phyloP scores from a whole-genome alignment of 2,113 vertebrate species.

The Phocoena phocoena region DNA sequence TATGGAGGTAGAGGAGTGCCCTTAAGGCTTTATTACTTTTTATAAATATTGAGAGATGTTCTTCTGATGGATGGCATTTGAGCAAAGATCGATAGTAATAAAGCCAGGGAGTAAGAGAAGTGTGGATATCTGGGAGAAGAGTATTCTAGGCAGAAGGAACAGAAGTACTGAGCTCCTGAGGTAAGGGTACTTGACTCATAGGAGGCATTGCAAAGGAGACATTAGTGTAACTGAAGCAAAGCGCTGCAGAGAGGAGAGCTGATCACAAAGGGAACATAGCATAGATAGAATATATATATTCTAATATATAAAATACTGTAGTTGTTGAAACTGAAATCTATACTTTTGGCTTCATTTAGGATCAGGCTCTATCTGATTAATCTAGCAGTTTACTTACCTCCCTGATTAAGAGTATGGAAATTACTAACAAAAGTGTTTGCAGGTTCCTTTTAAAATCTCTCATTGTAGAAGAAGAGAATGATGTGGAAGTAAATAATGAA shows the following conservation, averaged over 20 bases:
- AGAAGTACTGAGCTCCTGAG: neutral
- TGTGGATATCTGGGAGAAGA: neutral
- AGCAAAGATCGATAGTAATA: neutral
- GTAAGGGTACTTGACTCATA: neutral
- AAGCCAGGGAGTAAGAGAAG: neutral
- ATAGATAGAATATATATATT: neutral
- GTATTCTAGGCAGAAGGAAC: neutral
- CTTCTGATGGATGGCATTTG: neutral
- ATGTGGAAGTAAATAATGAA: neutral
- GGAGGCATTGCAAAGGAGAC: neutral
- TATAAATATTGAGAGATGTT: conserved; percentile 1
- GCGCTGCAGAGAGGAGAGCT: neutral
- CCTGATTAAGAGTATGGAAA: conserved; percentile 13
- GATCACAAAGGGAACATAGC: neutral
- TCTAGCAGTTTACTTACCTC: neutral
- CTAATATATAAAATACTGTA: neutral
- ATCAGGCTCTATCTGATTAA: neutral
- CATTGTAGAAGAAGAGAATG: neutral
- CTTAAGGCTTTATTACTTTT: neutral
- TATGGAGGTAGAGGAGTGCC: neutral
- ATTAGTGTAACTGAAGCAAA: neutral
- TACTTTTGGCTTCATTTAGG: neutral
- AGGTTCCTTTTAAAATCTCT: neutral
- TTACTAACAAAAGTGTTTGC: neutral
- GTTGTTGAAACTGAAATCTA: neutral